Conservation (phyloP, 2,797 vertebrate species). For the Psittacula derbiana region DNA sequence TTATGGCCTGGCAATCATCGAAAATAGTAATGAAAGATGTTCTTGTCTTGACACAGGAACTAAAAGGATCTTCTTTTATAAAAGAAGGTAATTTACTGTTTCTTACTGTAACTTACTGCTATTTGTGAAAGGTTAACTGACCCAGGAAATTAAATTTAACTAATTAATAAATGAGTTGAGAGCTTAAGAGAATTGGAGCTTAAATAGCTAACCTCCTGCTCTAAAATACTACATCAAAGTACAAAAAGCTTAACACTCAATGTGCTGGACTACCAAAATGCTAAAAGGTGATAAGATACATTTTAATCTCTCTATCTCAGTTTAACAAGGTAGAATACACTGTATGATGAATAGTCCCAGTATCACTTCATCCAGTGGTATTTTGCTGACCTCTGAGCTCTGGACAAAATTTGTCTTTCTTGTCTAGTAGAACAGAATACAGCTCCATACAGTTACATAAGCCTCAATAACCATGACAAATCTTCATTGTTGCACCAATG, state of each 20-base stretch:
- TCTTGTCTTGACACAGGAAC: background rate
- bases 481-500: background rate
- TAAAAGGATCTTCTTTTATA: background rate
- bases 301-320: background rate
- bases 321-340: background rate
- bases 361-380: background rate
- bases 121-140: background rate
- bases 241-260: background rate
- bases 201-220: background rate
- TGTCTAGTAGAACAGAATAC: background rate
- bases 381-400: background rate
- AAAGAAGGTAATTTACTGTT: background rate
- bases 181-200: background rate
- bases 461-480: background rate
- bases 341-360: background rate
- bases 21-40: background rate
- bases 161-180: background rate
- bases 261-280: background rate
- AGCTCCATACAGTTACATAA: conserved; percentile 15
- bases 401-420: background rate
- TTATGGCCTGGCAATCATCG: background rate
- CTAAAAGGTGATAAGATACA: background rate
- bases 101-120: background rate
- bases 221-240: background rate
- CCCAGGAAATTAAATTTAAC: background rate